Conservation (phyloP, 2,113 vertebrate species). For the Meriones unguiculatus region DNA sequence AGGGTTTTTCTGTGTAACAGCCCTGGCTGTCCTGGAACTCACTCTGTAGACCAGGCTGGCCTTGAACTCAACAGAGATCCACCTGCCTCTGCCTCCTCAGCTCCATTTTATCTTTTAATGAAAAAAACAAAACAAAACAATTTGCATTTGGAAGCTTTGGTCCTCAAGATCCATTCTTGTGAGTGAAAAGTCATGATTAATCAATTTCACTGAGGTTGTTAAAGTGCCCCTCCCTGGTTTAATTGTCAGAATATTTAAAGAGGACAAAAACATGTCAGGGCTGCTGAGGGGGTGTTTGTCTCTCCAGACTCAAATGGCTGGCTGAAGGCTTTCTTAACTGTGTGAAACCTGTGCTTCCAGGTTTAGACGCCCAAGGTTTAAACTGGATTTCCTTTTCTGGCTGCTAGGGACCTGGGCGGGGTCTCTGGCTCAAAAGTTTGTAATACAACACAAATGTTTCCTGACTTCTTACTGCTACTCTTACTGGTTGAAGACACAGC, state of each 20-base stretch:
- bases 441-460: not conserved
- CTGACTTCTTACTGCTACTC: not conserved
- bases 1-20: not conserved
- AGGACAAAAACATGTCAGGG: not conserved
- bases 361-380: not conserved
- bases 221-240: not conserved
- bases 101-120: not conserved
- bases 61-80: not conserved
- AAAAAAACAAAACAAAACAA: not conserved
- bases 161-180: constrained; percentile 30
- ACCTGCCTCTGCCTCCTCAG: not conserved
- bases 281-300: not conserved
- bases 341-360: not conserved
- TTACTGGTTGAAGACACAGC: not conserved
- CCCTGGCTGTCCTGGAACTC: not conserved
- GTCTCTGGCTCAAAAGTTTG: constrained; percentile 26
- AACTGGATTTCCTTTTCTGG: not conserved
- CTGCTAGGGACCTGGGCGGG: not conserved
- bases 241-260: constrained; percentile 39
- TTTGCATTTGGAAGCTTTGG: constrained; percentile 5
- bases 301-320: not conserved
- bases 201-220: constrained; percentile 20
- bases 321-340: not conserved
- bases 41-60: not conserved
- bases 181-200: not conserved